These are phyloP conservation scores for Atlantisia rogersi DNA, from an alignment of 2,113 vertebrate genomes.

Conservation along the genomic window DNA sequence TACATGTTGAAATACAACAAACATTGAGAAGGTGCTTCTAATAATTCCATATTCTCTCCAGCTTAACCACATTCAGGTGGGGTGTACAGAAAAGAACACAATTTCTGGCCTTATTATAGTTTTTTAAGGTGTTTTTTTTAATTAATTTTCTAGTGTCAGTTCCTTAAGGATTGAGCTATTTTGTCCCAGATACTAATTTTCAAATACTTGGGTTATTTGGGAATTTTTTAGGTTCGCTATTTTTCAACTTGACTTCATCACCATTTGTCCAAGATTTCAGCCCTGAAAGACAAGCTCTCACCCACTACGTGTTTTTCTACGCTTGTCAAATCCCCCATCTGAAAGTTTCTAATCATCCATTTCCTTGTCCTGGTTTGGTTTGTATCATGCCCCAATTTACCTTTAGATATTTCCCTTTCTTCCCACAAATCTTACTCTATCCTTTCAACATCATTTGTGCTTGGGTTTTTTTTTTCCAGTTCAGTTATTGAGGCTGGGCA, in stretches of 20 bases:
- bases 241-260: neutral
- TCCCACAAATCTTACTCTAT: neutral
- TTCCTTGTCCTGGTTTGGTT: neutral
- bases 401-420: neutral
- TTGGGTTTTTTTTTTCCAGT: neutral
- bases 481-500: neutral
- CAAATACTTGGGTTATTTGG: neutral
- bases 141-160: neutral
- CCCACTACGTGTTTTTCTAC: neutral
- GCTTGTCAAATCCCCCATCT: neutral
- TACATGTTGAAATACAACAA: neutral
- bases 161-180: neutral
- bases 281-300: neutral
- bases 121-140: neutral
- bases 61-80: neutral
- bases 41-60: neutral
- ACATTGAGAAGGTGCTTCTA: neutral
- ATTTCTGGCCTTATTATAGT: neutral
- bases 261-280: neutral
- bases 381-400: neutral
- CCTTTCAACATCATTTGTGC: neutral
- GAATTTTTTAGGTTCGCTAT: neutral
- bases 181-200: neutral
- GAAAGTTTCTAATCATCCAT: neutral
- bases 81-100: neutral